Evolutionary conservation across 1,140 invertebrate species (phyloP).

Genomic region (Acyrthosiphon pisum): DNA sequence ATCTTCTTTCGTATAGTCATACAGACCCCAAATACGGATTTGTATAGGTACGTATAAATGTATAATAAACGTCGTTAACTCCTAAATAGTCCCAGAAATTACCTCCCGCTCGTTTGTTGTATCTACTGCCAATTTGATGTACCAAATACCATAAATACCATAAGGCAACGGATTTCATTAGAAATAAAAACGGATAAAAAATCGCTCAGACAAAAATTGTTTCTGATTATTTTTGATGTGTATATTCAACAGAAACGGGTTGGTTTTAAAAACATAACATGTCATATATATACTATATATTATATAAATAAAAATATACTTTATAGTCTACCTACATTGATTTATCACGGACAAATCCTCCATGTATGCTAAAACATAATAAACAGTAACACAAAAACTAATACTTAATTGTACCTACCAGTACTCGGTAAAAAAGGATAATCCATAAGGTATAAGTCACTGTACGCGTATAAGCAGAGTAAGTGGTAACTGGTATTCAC

Average conservation of each 20-base stretch:
- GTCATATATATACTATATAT: too few relatives aligned
- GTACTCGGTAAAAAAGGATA: neutral
- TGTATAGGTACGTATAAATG: neutral
- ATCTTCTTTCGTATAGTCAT: neutral
- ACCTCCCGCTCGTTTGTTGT: neutral
- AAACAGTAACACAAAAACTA: neutral
- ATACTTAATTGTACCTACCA: neutral
- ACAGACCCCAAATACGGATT: neutral
- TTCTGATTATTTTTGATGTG: neutral
- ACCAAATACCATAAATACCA: neutral
- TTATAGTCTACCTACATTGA: neutral
- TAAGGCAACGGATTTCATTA: neutral
- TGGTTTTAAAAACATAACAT: neutral
- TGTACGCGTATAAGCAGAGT: neutral
- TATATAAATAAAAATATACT: neutral
- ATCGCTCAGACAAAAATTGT: neutral
- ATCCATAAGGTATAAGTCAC: neutral
- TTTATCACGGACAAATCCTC: neutral
- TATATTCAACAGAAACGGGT: neutral
- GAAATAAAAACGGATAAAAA: neutral
- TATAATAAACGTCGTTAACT: neutral
- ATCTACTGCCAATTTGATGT: neutral
- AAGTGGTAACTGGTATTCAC: neutral
- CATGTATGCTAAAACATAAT: neutral
- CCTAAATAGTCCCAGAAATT: neutral